Base-by-base conservation (phyloP, 2,797 vertebrate species). In the Antennarius maculatus region DNA sequence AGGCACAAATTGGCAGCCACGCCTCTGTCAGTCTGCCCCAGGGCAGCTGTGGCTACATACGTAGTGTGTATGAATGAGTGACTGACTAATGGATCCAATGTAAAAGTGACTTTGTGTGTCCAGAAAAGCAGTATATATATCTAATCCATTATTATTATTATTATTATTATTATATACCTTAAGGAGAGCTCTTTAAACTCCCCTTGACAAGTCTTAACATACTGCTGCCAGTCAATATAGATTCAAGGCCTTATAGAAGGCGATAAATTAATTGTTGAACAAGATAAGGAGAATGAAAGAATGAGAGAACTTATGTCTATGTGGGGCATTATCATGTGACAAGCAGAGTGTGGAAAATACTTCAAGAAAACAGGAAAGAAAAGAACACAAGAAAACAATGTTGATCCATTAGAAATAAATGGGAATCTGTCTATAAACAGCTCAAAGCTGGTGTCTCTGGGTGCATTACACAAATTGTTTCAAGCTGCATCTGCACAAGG, bases 171-270 rank as follows among this genome's bases (percentile, higher is more conserved):
- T 23, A 23, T 23, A 23, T 23, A 2, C 23, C 23, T 55, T 29
- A 51, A 17, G 23, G 23, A 58, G 27, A 18, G 2, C 6, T 1
- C 60, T 73, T 69, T 61, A 47, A 73, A 61, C 8, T 51, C n/a
- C 15, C 1, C 5, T 42, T 9, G 31, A 55, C 50, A 34, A 5
- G 31, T 34, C 31, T 34, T 34, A 34, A 34, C 31, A 5, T 8
- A 34, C 5, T 34, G 7, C 1, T 34, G 31, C 7, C 31, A 34
- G 5, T 34, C 31, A 34, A 34, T 34, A 34, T 34, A 5, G 31
- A 34, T 34, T 34, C 4, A 34, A 34, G 31, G 5, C 5, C 5
- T 5, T 5, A 34, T 34, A 43, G 27, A 17, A 4, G 7, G 29
- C 3, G 2, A 66, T n/a, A 2, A 29, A 52, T 31, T 8, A 0